Evolutionary conservation across 2,797 vertebrate genomes (phyloP), one percentile per base, ranked within the genome.

Genomic region (Gymnodraco acuticeps): DNA sequence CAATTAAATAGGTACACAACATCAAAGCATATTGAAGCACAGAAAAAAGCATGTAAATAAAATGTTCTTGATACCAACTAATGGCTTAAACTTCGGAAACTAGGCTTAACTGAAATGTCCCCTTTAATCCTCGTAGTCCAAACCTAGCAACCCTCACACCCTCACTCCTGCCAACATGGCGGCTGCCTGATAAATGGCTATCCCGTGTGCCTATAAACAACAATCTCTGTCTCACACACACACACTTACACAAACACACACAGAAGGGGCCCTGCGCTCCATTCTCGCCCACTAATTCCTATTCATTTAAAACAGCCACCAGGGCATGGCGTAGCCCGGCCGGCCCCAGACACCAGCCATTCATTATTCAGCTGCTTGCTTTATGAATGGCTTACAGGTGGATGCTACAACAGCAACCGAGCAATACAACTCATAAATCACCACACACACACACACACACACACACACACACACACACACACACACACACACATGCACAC

Each of bases 321-420:
- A 91, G 93, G 94, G 95, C 95, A 94, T 80, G 88, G 92, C 94
- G 87, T 92, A 81, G 83, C 87, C 73, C n/a, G 20, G 78, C 88
- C 4, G 48, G 90, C 83, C 83, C 84, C 84, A 83, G 91, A 91
- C 89, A 90, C 86, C 82, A 89, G 82, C 87, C 95, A 98, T 97
- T 97, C 95, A 97, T 98, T 98, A 98, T 98, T 98, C 96, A 96
- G 95, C 95, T 94, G 95, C 94, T 96, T 95, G 97, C 96, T 97
- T 98, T 99, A 97, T 97, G 97, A 97, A 97, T 97, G 95, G 95
- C 97, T 98, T 97, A 97, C 97, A 97, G 96, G 97, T 97, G 95
- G 96, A 92, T 93, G 95, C 95, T 96, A 87, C 94, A 90, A 91
- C 90, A 86, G 87, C 94, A 93, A 80, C 81, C 84, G 92, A 95